phyloP scores from a whole-genome alignment of 2,888 invertebrate species.

The Lithophane ornitopus region DNA sequence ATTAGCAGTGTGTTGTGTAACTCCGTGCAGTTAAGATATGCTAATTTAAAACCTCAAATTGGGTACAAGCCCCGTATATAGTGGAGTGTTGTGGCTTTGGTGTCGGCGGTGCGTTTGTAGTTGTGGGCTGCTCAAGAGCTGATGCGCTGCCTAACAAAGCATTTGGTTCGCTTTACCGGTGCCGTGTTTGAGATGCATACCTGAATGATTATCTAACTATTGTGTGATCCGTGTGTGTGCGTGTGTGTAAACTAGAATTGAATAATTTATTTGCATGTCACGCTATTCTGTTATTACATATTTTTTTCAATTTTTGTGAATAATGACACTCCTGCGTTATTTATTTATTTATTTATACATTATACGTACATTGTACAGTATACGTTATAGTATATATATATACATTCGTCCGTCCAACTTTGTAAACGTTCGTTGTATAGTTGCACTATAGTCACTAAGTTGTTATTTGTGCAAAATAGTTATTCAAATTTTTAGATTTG shows the following conservation, averaged over 20 bases:
- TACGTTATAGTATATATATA: too few relatives aligned
- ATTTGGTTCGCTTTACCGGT: constrained; percentile 35
- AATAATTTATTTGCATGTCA: too few relatives aligned
- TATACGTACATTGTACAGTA: too few relatives aligned
- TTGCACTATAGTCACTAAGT: background rate
- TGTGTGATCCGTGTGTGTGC: background rate
- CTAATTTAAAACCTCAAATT: constrained; percentile 80
- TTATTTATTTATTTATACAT: too few relatives aligned
- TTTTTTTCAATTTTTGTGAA: too few relatives aligned
- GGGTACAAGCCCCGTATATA: constrained; percentile 69
- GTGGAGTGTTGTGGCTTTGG: constrained; percentile 71
- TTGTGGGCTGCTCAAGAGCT: constrained; percentile 65
- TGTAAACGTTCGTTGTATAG: background rate
- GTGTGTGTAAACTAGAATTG: too few relatives aligned
- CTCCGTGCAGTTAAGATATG: constrained; percentile 76
- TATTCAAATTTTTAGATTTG: too few relatives aligned
- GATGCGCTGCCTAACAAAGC: constrained; percentile 66
- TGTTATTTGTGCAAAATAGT: background rate
- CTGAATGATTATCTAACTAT: constrained; percentile 13
- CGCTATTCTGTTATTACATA: too few relatives aligned
- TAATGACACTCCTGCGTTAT: too few relatives aligned
- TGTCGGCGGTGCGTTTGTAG: constrained; percentile 65
- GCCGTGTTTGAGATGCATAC: constrained; percentile 27
- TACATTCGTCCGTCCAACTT: too few relatives aligned
- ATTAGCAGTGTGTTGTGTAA: constrained; percentile 72